phyloP scores from a whole-genome alignment of 1,140 invertebrate genomes.

The Trypoxylus dichotomus region DNA sequence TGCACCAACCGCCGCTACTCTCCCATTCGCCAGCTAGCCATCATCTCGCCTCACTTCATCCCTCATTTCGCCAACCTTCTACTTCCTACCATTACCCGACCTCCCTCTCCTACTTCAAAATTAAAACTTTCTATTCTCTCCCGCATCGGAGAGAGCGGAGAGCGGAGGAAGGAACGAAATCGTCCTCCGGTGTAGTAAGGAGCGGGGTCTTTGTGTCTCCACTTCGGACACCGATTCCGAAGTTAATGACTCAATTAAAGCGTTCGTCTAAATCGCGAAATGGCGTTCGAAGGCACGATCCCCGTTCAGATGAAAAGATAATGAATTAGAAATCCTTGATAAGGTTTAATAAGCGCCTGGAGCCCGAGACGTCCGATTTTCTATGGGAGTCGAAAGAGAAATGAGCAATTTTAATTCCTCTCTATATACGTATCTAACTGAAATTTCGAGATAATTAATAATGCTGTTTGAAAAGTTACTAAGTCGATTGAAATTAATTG shows the following conservation, averaged over 20 bases:
- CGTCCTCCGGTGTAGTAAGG: background rate
- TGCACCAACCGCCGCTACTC: no score
- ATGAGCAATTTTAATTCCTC: background rate
- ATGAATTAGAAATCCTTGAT: slow-evolving; percentile 22
- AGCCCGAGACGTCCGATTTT: background rate
- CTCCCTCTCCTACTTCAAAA: background rate
- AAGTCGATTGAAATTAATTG: background rate
- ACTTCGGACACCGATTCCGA: slow-evolving; percentile 19
- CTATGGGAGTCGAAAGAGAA: background rate
- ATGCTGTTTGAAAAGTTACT: background rate
- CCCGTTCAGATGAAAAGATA: slow-evolving; percentile 14
- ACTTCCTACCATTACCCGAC: background rate
- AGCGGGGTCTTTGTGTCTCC: background rate
- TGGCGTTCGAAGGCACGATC: background rate
- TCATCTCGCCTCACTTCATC: background rate
- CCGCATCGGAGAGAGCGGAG: background rate
- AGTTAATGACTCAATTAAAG: slow-evolving; percentile 21
- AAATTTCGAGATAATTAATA: background rate
- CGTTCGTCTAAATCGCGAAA: slow-evolving; percentile 5
- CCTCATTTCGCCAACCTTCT: background rate
- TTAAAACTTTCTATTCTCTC: background rate
- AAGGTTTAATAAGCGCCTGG: slow-evolving; percentile 13
- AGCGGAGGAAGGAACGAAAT: background rate
- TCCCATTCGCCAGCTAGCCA: no score
- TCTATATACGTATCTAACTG: background rate